phyloP scores from a whole-genome alignment of 2,113 vertebrate genomes.

The Ondatra zibethicus region DNA sequence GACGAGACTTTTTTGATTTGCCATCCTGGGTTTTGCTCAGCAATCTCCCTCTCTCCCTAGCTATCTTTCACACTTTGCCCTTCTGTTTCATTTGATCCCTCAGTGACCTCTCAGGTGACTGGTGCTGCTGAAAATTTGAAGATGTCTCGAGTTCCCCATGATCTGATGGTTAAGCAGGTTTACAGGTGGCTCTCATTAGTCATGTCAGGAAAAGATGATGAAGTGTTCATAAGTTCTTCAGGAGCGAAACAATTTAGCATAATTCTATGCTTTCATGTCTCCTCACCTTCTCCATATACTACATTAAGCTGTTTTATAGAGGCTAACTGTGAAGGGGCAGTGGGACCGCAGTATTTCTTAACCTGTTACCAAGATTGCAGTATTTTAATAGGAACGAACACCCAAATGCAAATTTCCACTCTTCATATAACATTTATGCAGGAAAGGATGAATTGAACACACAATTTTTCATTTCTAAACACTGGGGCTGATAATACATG shows the following conservation, averaged over 20 bases:
- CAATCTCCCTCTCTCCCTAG: neutral
- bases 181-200: constrained; percentile 9
- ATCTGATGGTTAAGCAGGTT: constrained; percentile 45
- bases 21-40: neutral
- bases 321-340: constrained; percentile 74
- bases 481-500: constrained; percentile 77
- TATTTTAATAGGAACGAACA: constrained; percentile 79
- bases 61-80: neutral
- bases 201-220: constrained; percentile 24
- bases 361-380: constrained; percentile 74
- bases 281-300: constrained; percentile 68
- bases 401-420: constrained; percentile 82
- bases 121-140: constrained; percentile 5
- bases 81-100: neutral
- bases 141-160: neutral
- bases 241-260: constrained; percentile 24
- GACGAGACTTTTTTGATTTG: neutral
- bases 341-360: constrained; percentile 71
- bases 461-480: constrained; percentile 84
- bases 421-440: constrained; percentile 84
- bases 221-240: constrained; percentile 59
- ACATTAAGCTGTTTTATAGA: constrained; percentile 78
- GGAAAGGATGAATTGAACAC: constrained; percentile 83
- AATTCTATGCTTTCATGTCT: constrained; percentile 67
- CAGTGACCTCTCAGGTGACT: neutral